These are phyloP conservation scores for Sebastes minor DNA, from an alignment of 2,797 vertebrate genomes.

Conservation along the genomic window DNA sequence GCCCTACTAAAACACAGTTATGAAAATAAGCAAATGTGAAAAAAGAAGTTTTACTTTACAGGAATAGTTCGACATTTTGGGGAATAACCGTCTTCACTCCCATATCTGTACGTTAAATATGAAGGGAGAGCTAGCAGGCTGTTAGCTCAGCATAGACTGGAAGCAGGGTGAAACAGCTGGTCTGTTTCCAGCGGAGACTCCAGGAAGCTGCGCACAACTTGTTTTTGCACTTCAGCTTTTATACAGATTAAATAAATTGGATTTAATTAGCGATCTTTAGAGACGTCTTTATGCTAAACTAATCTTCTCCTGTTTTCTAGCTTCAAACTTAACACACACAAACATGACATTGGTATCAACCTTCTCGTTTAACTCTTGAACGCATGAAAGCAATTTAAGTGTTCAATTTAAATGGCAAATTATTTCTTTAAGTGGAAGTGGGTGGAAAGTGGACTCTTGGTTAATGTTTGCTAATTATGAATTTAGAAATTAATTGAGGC, in stretches of 20 bases:
- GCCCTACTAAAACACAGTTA: neutral
- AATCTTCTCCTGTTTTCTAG: neutral
- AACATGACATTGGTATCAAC: neutral
- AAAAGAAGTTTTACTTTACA: neutral
- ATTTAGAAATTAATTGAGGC: neutral
- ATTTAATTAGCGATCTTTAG: neutral
- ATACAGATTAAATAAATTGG: neutral
- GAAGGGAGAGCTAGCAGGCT: neutral
- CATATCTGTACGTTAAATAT: neutral
- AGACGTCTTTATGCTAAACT: neutral
- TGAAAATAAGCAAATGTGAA: neutral
- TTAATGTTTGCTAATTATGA: slow-evolving; percentile 1
- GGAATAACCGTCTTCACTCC: neutral
- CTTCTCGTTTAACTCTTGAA: neutral
- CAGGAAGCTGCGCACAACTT: neutral
- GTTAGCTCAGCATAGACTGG: neutral
- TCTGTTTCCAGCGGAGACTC: neutral
- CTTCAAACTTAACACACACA: neutral
- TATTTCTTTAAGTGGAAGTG: neutral
- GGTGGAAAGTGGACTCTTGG: neutral
- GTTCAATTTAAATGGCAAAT: neutral
- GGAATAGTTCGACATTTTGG: neutral
- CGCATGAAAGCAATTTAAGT: neutral
- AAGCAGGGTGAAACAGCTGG: neutral
- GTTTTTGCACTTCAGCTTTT: neutral